Conservation (phyloP, 2,797 vertebrate genomes). For the Propithecus perrieri region DNA sequence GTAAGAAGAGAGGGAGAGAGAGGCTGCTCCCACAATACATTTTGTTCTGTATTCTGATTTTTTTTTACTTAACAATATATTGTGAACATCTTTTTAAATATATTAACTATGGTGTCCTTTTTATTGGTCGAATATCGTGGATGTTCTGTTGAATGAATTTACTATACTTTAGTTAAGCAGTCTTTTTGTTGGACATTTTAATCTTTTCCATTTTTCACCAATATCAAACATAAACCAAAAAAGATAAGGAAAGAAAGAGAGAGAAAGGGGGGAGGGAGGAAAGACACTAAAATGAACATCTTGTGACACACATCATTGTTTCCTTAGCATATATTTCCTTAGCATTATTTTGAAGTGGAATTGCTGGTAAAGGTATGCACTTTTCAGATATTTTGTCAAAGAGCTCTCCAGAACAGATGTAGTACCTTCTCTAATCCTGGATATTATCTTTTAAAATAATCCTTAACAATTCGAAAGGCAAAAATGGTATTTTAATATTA, state of each 20-base stretch:
- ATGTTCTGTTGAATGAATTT: constrained; percentile 36
- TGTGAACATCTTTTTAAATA: constrained; percentile 31
- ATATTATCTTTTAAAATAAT: constrained; percentile 28
- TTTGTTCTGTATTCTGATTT: background rate
- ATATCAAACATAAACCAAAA: background rate
- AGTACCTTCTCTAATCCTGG: background rate
- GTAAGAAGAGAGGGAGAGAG: background rate
- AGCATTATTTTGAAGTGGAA: background rate
- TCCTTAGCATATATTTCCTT: background rate
- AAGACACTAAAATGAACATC: background rate
- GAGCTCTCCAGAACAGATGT: background rate
- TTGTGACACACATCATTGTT: background rate
- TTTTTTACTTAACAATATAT: background rate
- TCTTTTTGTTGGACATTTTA: background rate
- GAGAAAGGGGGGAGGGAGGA: background rate
- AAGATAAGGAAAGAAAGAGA: background rate
- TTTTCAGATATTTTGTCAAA: constrained; percentile 35
- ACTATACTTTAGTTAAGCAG: background rate
- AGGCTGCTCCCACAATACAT: background rate
- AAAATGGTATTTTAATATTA: constrained; percentile 17
- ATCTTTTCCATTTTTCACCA: background rate
- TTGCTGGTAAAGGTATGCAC: background rate
- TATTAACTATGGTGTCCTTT: background rate
- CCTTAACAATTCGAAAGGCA: background rate
- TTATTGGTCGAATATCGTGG: background rate